Evolutionary conservation across 2,888 invertebrate species (phyloP).

Genomic region (Mesoligia furuncula): DNA sequence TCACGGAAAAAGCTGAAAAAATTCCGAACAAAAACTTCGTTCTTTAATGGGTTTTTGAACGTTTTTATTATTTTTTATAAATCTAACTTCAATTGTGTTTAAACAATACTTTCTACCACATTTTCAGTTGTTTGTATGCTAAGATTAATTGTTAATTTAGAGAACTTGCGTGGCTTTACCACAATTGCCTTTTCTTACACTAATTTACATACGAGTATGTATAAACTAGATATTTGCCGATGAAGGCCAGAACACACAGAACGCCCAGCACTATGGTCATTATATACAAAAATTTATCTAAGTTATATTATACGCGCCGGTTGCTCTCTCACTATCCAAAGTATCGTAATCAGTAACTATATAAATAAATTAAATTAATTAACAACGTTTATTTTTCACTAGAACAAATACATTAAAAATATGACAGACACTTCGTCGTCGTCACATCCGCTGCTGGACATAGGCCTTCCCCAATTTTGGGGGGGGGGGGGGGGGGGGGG

Average conservation of each 20-base stretch:
- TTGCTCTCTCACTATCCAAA: background rate
- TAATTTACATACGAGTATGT: background rate
- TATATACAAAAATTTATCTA: too few species aligned
- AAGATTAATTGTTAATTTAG: background rate
- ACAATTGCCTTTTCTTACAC: background rate
- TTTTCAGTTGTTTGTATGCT: background rate
- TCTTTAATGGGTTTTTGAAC: constrained; percentile 24
- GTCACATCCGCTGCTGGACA: too few species aligned
- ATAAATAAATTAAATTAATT: background rate
- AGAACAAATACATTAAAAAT: too few species aligned
- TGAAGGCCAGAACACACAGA: background rate
- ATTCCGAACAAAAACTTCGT: constrained; percentile 17
- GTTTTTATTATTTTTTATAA: constrained; percentile 1
- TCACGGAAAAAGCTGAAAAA: constrained; percentile 32
- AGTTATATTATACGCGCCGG: background rate
- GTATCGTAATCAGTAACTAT: background rate
- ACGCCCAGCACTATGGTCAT: background rate
- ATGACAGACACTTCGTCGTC: too few species aligned
- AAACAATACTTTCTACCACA: background rate
- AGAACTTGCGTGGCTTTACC: background rate
- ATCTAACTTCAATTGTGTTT: background rate
- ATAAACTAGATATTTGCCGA: too few species aligned
- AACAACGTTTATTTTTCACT: too few species aligned
- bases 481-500: too few species aligned
- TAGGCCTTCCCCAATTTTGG: too few species aligned